Conservation (phyloP, 2,797 vertebrate genomes). For the Malurus splendens region DNA sequence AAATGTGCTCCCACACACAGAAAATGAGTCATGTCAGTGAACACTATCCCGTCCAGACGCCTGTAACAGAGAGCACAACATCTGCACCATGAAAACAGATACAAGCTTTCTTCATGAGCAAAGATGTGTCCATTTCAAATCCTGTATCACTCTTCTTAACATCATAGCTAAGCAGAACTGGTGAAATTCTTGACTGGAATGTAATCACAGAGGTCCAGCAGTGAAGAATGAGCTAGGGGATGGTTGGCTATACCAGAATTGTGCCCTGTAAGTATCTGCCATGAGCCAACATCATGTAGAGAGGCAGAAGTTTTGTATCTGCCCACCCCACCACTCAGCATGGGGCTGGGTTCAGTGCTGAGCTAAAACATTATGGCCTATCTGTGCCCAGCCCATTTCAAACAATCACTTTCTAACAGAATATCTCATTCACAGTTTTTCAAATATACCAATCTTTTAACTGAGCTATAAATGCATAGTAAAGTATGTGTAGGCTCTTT, state of each 20-base stretch:
- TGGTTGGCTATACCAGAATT: background rate
- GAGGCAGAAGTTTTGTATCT: background rate
- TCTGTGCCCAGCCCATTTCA: background rate
- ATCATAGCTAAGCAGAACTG: background rate
- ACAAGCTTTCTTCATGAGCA: background rate
- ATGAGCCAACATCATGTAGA: accelerated
- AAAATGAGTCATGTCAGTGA: background rate
- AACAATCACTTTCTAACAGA: background rate
- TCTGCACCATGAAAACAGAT: background rate
- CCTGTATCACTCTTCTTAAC: background rate
- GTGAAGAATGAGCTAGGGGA: background rate
- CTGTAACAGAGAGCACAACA: background rate
- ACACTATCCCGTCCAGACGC: background rate
- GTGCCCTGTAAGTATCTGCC: accelerated
- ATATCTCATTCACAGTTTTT: background rate
- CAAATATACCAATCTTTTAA: background rate
- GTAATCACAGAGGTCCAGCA: background rate
- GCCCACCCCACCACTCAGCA: background rate
- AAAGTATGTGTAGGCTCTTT: background rate
- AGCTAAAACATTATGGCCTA: background rate
- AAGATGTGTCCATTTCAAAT: background rate
- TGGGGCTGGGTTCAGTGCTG: background rate
- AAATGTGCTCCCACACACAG: background rate
- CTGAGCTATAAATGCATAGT: background rate
- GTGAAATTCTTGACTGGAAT: background rate